Evolutionary conservation across 2,797 vertebrate genomes (phyloP).

Genomic region (Odontamblyopus lacepedii): DNA sequence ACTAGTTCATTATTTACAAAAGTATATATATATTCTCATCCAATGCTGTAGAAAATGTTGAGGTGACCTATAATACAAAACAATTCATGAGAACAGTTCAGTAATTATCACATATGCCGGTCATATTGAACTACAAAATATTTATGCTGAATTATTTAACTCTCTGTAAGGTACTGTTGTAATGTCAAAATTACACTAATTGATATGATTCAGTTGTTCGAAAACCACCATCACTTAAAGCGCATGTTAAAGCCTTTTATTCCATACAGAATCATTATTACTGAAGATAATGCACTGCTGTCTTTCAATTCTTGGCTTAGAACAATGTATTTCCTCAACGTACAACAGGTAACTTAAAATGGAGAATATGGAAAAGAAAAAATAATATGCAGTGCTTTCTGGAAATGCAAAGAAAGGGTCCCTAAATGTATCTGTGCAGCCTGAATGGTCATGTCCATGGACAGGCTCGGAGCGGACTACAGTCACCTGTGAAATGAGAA

Average conservation of each 20-base stretch:
- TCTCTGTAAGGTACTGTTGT: background rate
- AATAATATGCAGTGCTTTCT: conserved; percentile 48
- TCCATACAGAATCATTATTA: conserved; percentile 29
- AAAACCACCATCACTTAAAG: conserved; percentile 7
- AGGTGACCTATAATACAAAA: background rate
- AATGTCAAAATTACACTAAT: background rate
- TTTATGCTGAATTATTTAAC: background rate
- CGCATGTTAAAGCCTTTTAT: conserved; percentile 11
- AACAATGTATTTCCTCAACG: background rate
- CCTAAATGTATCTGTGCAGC: conserved; percentile 72
- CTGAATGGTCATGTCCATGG: conserved; percentile 69
- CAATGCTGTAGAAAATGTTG: background rate
- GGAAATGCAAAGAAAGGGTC: conserved; percentile 70
- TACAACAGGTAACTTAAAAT: conserved; percentile 28
- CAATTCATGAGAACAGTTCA: background rate
- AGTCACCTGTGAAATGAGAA: conserved; percentile 84
- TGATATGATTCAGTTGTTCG: background rate
- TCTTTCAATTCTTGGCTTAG: background rate
- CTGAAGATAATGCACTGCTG: conserved; percentile 13
- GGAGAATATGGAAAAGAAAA: conserved; percentile 37
- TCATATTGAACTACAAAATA: background rate
- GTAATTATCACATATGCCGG: background rate
- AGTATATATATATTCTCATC: background rate
- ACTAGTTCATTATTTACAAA: background rate
- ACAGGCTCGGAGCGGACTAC: conserved; percentile 74